phyloP scores from a whole-genome alignment of 2,888 invertebrate species.

The Aplocera efformata region DNA sequence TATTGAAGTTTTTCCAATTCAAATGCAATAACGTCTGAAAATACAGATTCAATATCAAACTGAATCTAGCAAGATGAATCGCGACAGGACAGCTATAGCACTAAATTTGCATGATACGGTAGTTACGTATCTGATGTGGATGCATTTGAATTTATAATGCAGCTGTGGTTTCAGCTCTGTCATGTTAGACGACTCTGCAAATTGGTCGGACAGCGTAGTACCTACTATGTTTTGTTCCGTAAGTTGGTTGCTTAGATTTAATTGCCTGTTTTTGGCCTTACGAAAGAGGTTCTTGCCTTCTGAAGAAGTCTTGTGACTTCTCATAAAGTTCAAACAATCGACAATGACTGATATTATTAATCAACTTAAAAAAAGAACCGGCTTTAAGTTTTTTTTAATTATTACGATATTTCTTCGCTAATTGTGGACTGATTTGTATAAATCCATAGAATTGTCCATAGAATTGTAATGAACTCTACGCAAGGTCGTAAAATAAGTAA shows the following conservation, averaged over 20 bases:
- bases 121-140: slow-evolving; percentile 14
- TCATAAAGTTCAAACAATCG: too few relatives aligned
- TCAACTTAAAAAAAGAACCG: too few relatives aligned
- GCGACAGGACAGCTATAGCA: background rate
- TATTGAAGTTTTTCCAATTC: background rate
- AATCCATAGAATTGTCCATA: too few relatives aligned
- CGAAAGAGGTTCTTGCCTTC: too few relatives aligned
- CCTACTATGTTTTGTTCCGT: background rate
- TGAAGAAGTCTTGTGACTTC: too few relatives aligned
- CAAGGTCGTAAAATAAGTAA: too few relatives aligned
- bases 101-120: slow-evolving; percentile 28
- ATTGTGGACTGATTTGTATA: too few relatives aligned
- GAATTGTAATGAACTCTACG: too few relatives aligned
- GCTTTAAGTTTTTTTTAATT: too few relatives aligned
- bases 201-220: slow-evolving; percentile 26
- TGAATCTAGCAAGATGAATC: slow-evolving; percentile 1
- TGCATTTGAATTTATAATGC: slow-evolving; percentile 46
- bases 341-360: too few relatives aligned
- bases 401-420: too few relatives aligned
- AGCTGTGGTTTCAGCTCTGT: slow-evolving; percentile 32
- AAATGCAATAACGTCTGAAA: background rate
- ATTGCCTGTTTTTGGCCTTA: background rate
- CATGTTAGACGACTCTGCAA: slow-evolving; percentile 28
- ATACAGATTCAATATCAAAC: background rate
- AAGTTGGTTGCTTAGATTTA: slow-evolving; percentile 6